Base-by-base conservation (phyloP, 2,797 vertebrate genomes). In the Yasuhikotakia modesta region DNA sequence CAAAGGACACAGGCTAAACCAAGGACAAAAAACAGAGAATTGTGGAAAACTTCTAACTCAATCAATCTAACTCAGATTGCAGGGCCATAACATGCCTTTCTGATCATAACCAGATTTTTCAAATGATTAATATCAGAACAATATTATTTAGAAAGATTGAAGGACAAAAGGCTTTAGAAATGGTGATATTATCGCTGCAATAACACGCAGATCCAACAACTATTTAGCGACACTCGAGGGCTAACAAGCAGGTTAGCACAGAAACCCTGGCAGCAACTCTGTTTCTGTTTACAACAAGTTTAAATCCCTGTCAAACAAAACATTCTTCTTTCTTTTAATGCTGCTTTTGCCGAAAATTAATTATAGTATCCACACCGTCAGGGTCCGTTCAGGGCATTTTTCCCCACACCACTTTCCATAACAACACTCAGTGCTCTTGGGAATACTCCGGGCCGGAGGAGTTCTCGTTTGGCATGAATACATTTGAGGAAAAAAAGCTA, bases 391-490 rank as follows among this genome's bases (percentile, higher is more conserved):
- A 88, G 88, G 81, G 86, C 84, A 85, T 89, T 90, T 87, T 87
- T 86, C 86, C 86, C 84, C 83, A 84, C 12, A 60, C 70, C 69
- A 70, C 81, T 90, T 87, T 91, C 87, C 90, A 91, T 89, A 92
- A 93, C 92, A 91, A 91, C 91, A 91, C 88, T 91, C 87, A 84
- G 84, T 82, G 87, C 88, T 91, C 90, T 91, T 84, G 88, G 92
- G 88, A 91, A 88, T 87, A 89, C 89, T 91, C 87, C 83, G 85
- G 84, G 85, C 82, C 89, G 88, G 88, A 91, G 87, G 88, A 89
- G 86, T 87, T 88, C 86, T 86, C 86, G 76, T 89, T 87, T 91
- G 90, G 90, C 89, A 85, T 64, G 22, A 78, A 88, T 85, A 89
- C 90, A 87, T 87, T 84, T 78, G 86, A 75, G 63, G 58, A 86